Conservation (phyloP, 1,140 invertebrate genomes). For the Drosophila prosaltans region DNA sequence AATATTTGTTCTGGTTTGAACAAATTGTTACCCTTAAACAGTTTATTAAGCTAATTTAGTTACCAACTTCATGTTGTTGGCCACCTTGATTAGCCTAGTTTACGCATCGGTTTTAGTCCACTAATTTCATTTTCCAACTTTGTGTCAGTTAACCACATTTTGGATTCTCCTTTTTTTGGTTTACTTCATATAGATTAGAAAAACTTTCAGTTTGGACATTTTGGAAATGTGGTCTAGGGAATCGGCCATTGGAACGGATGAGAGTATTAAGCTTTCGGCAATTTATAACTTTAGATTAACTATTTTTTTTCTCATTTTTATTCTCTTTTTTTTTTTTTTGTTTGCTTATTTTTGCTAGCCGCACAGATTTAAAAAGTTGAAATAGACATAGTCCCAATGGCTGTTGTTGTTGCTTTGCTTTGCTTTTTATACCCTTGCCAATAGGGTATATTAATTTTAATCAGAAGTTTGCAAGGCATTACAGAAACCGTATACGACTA, state of each 20-base stretch:
- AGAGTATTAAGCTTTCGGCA: neutral
- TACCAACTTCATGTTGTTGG: constrained; percentile 99
- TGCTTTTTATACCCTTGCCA: too few relatives aligned
- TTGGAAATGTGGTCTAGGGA: neutral
- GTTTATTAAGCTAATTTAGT: constrained; percentile 99
- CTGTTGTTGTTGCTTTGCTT: neutral
- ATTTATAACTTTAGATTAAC: neutral
- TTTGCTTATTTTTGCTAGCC: neutral
- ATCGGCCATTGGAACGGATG: neutral
- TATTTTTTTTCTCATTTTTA: neutral
- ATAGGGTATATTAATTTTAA: too few relatives aligned
- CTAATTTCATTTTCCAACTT: neutral
- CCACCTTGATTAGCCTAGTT: constrained; percentile 99
- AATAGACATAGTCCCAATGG: neutral
- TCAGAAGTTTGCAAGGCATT: too few relatives aligned
- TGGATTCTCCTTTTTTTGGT: neutral
- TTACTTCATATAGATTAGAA: neutral
- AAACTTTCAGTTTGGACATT: neutral
- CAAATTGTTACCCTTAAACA: constrained; percentile 87
- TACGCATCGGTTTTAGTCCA: neutral
- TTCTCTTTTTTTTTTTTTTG: neutral
- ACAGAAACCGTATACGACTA: too few relatives aligned
- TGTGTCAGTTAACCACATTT: neutral
- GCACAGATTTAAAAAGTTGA: constrained; percentile 6
- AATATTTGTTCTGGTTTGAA: neutral